These are phyloP conservation scores for Lates japonicus DNA, from an alignment of 2,797 vertebrate genomes.

Conservation along the genomic window DNA sequence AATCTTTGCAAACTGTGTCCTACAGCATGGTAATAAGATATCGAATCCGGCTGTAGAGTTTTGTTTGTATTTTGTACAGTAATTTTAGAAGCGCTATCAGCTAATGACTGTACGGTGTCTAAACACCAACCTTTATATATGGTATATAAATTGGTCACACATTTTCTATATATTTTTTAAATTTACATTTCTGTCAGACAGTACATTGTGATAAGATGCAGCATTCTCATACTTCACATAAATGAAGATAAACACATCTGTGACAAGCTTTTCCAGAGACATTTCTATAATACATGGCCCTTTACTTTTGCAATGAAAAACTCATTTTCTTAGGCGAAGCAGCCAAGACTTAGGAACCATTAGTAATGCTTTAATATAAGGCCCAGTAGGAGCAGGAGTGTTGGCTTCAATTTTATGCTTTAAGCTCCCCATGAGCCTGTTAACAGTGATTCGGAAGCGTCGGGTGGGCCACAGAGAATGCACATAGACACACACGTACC, in stretches of 20 bases:
- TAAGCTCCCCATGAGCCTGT: constrained; percentile 36
- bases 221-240: no score
- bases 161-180: background rate
- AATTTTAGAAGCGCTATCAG: background rate
- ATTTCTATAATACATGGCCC: background rate
- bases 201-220: background rate
- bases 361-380: constrained; percentile 51
- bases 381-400: constrained; percentile 50
- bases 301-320: constrained; percentile 2
- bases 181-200: background rate
- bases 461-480: constrained; percentile 55
- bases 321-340: constrained; percentile 11
- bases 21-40: background rate
- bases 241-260: background rate
- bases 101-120: no score
- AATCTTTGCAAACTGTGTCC: background rate
- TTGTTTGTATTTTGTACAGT: background rate
- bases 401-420: constrained; percentile 43
- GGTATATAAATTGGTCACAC: background rate
- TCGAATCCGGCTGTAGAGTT: background rate
- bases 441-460: constrained; percentile 46
- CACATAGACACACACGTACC: constrained; percentile 41
- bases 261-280: background rate
- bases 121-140: background rate
- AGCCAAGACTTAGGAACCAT: constrained; percentile 43